phyloP scores from a whole-genome alignment of 2,888 invertebrate genomes.

The Drosophila meridiana region DNA sequence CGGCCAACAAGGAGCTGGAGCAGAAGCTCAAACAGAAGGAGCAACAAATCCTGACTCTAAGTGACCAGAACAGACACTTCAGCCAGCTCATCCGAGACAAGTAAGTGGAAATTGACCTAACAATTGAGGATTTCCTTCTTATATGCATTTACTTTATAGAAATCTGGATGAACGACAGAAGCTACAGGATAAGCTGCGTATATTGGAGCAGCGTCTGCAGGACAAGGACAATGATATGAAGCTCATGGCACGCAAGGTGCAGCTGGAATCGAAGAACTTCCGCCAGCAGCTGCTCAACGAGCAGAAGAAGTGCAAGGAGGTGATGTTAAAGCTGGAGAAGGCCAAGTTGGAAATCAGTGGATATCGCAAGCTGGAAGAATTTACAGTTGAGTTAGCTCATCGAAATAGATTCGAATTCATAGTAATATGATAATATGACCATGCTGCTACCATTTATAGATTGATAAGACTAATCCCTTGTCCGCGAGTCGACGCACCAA shows the following conservation, averaged over 20 bases:
- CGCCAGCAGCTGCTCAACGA: slow-evolving; percentile 90
- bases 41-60: slow-evolving; percentile 88
- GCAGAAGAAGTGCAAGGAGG: slow-evolving; percentile 89
- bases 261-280: slow-evolving; percentile 90
- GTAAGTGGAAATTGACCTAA: slow-evolving; percentile 76
- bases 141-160: slow-evolving; percentile 76
- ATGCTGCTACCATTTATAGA: not conserved
- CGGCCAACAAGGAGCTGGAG: slow-evolving; percentile 87
- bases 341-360: slow-evolving; percentile 81
- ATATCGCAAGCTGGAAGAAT: slow-evolving; percentile 82
- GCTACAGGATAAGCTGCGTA: slow-evolving; percentile 88
- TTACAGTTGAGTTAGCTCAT: slow-evolving; percentile 61
- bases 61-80: slow-evolving; percentile 90
- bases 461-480: slow-evolving; percentile 62
- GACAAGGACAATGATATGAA: slow-evolving; percentile 88
- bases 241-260: slow-evolving; percentile 89
- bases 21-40: slow-evolving; percentile 90
- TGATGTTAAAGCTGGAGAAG: slow-evolving; percentile 88
- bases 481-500: slow-evolving; percentile 59
- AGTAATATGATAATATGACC: too few relatives aligned
- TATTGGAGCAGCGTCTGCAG: slow-evolving; percentile 86
- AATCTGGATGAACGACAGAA: slow-evolving; percentile 91
- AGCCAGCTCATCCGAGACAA: slow-evolving; percentile 90
- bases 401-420: too few relatives aligned
- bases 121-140: not conserved